These are phyloP conservation scores for Vollenhovia emeryi DNA, from an alignment of 1,140 invertebrate species.

Conservation along the genomic window DNA sequence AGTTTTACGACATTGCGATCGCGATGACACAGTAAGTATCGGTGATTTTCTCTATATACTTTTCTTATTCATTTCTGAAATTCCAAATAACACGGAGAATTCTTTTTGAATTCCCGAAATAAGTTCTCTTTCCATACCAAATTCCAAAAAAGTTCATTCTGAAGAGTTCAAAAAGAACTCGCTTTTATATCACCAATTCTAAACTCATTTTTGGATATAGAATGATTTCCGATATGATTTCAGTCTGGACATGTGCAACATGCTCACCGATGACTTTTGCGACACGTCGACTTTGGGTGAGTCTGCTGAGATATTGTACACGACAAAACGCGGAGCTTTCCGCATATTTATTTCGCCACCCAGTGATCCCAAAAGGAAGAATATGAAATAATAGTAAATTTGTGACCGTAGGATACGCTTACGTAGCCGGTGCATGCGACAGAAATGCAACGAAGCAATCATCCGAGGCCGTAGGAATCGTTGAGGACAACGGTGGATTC, in stretches of 20 bases:
- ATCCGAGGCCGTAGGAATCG: slow-evolving; percentile 76
- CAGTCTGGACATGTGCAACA: slow-evolving; percentile 70
- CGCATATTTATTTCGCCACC: no score
- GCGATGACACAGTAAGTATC: slow-evolving; percentile 69
- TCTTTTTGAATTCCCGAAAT: no score
- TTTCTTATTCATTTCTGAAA: background rate
- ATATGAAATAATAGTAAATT: slow-evolving; percentile 14
- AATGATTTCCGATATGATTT: no score
- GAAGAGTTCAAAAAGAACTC: no score
- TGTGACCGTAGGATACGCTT: slow-evolving; percentile 74
- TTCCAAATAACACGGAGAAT: no score
- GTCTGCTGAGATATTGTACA: background rate
- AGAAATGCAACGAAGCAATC: slow-evolving; percentile 51
- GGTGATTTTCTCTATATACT: background rate
- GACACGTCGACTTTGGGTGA: slow-evolving; percentile 68
- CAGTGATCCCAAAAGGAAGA: background rate
- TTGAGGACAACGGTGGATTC: slow-evolving; percentile 81
- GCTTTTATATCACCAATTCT: no score
- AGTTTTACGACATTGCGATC: slow-evolving; percentile 68
- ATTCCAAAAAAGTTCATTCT: no score
- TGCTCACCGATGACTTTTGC: slow-evolving; percentile 51
- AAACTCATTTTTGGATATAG: no score
- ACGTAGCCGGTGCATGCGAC: slow-evolving; percentile 74
- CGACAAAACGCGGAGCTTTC: background rate
- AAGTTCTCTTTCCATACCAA: no score